phyloP scores from a whole-genome alignment of 2,113 vertebrate species.

The Clarias macrocephalus region DNA sequence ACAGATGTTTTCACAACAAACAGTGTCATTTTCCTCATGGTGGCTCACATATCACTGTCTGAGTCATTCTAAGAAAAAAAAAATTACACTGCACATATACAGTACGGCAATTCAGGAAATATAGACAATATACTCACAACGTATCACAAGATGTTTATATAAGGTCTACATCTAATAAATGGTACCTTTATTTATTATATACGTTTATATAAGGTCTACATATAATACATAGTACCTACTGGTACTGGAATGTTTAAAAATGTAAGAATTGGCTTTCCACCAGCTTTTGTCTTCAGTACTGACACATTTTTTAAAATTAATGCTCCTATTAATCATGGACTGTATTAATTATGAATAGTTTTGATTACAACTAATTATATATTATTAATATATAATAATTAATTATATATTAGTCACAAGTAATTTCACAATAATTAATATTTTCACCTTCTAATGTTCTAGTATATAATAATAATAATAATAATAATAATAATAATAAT shows the following conservation, averaged over 20 bases:
- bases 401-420: background rate
- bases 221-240: background rate
- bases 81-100: background rate
- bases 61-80: background rate
- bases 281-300: background rate
- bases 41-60: background rate
- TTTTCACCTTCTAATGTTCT: too few species aligned
- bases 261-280: too few species aligned
- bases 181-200: too few species aligned
- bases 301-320: background rate
- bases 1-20: slow-evolving; percentile 7
- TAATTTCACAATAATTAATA: background rate
- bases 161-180: background rate
- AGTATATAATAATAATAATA: too few species aligned
- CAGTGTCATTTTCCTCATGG: background rate
- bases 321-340: too few species aligned
- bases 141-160: background rate
- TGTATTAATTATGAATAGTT: background rate
- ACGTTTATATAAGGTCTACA: background rate
- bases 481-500: too few species aligned
- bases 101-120: background rate
- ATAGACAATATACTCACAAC: background rate
- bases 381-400: background rate
- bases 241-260: background rate
- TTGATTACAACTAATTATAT: background rate